These are phyloP conservation scores for Drosophila sulfurigaster DNA, from an alignment of 1,140 invertebrate species.

Conservation along the genomic window DNA sequence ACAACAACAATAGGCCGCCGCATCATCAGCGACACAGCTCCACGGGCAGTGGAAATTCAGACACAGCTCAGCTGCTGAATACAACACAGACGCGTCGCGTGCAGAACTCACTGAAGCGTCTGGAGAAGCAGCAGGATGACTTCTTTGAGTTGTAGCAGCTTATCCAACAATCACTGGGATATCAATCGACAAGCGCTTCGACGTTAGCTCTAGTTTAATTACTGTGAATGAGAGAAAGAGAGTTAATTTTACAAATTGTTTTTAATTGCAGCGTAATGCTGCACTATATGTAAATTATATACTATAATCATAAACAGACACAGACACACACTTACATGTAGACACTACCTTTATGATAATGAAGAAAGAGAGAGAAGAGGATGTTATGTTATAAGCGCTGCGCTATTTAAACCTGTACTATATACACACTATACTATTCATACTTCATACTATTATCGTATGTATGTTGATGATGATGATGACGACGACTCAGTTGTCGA, in stretches of 20 bases:
- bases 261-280: slow-evolving; percentile 62
- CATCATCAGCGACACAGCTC: slow-evolving; percentile 77
- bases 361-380: slow-evolving; percentile 10
- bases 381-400: slow-evolving; percentile 65
- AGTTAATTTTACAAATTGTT: slow-evolving; percentile 65
- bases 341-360: slow-evolving; percentile 56
- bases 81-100: slow-evolving; percentile 92
- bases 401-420: slow-evolving; percentile 76
- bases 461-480: slow-evolving; percentile 32
- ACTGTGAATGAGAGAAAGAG: slow-evolving; percentile 27
- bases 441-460: slow-evolving; percentile 46
- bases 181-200: slow-evolving; percentile 7
- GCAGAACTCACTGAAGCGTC: slow-evolving; percentile 90
- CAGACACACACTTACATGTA: slow-evolving; percentile 35
- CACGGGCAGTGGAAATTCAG: slow-evolving; percentile 76
- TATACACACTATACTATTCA: slow-evolving; percentile 29
- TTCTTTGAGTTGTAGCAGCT: slow-evolving; percentile 94
- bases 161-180: slow-evolving; percentile 4
- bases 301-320: slow-evolving; percentile 36
- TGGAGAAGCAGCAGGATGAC: slow-evolving; percentile 94
- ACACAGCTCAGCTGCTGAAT: slow-evolving; percentile 88
- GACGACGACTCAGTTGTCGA: slow-evolving; percentile 54
- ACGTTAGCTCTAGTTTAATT: slow-evolving; percentile 56
- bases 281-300: slow-evolving; percentile 62
- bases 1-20: slow-evolving; percentile 72